Base-by-base conservation (phyloP, 2,888 invertebrate genomes). In the Cancer borealis region DNA sequence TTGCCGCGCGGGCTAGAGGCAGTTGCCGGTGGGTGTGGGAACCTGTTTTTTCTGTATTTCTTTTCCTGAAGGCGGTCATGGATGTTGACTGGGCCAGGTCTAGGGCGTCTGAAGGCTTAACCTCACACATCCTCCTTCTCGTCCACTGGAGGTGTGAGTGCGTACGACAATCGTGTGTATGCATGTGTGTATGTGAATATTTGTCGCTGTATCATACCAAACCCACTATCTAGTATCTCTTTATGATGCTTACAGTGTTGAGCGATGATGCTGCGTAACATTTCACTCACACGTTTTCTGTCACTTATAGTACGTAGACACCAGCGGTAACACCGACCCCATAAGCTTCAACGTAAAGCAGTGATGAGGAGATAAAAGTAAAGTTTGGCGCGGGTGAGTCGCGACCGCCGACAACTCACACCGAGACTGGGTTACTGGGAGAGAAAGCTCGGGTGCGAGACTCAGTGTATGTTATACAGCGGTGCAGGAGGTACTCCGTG, bases 371-470 rank as follows among this genome's bases (percentile, higher is more conserved):
- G 73, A 91, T 91, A 91, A 73, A 91, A 79, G 91, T 91, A 47
- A 91, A 79, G 91, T 91, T 46, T 79, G 91, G 73, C 39, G 91
- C 47, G 91, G 46, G 91, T 47, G 79, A 47, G 73, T 92, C 92
- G 92, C 92, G 92, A 87, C 54, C 87, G 92, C 92, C 92, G 92
- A 92, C 92, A 92, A 92, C 92, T 92, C 46, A 17, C n/a, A 47
- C n/a, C 92, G 60, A 93, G 93, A 90, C 93, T 93, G 93, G 93
- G 93, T 93, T 93, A 93, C 93, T 93, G 90, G 93, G 90, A 93
- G 93, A 93, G 93, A 93, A 93, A 93, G 93, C 93, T 93, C 90
- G 47, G 87, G 89, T 26, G 88, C 21, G 88, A 66, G 93, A 93
- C 93, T 93, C 84, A 93, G 93, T 93, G 93, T 93, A 89, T 84